Conservation (phyloP, 2,888 invertebrate genomes). For the Heliconius ismenius region DNA sequence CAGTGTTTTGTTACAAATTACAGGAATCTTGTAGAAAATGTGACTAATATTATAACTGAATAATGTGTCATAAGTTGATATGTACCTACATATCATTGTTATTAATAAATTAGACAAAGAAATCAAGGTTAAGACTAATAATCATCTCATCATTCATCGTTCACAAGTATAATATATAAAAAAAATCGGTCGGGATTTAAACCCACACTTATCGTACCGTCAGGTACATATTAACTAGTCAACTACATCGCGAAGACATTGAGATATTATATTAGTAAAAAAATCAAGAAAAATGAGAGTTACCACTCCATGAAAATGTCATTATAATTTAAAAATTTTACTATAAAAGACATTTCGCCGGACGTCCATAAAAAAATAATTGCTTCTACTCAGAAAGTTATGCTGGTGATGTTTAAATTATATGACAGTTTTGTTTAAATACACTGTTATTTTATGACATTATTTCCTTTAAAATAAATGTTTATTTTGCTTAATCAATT, state of each 20-base stretch:
- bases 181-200: not conserved
- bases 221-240: not conserved
- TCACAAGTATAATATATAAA: not conserved
- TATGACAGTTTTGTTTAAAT: not conserved
- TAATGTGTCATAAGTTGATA: too few relatives aligned
- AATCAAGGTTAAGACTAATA: too few relatives aligned
- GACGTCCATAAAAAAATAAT: conserved; percentile 25
- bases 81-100: too few relatives aligned
- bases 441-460: not conserved
- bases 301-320: not conserved
- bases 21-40: too few relatives aligned
- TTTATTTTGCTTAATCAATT: not conserved
- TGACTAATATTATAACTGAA: too few relatives aligned
- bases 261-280: too few relatives aligned
- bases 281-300: not conserved
- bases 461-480: not conserved
- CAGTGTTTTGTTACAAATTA: not conserved
- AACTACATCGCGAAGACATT: not conserved
- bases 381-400: conserved; percentile 7
- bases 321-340: not conserved
- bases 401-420: conserved; percentile 12
- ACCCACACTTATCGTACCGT: not conserved
- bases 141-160: too few relatives aligned
- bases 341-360: not conserved
- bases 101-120: too few relatives aligned